These are phyloP conservation scores for Oreortyx pictus DNA, from an alignment of 2,797 vertebrate genomes.

Conservation along the genomic window DNA sequence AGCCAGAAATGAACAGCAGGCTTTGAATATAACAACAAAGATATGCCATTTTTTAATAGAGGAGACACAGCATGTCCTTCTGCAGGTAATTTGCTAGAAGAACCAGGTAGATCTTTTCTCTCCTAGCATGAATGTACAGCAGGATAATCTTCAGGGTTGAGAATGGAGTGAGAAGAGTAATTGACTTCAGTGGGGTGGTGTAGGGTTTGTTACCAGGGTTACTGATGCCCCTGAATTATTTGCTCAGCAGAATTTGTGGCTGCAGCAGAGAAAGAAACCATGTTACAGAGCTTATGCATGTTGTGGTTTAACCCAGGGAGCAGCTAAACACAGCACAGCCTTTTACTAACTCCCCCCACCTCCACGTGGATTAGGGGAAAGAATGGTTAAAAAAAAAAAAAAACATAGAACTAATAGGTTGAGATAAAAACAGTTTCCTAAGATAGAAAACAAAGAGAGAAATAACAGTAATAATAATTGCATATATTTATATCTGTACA, in stretches of 20 bases:
- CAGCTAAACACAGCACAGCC: too few species aligned
- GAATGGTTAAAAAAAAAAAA: too few species aligned
- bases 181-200: neutral
- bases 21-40: conserved; percentile 72
- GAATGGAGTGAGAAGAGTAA: neutral
- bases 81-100: conserved; percentile 77
- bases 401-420: too few species aligned
- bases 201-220: neutral
- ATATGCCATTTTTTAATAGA: conserved; percentile 83
- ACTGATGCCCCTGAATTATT: neutral
- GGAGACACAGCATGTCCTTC: conserved; percentile 77
- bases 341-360: too few species aligned
- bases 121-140: neutral
- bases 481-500: too few species aligned
- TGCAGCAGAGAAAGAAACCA: neutral
- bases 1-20: conserved; percentile 80
- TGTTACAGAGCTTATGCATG: neutral
- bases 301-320: too few species aligned
- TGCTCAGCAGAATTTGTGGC: neutral
- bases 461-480: too few species aligned
- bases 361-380: too few species aligned
- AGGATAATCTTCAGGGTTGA: neutral
- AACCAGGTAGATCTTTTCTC: neutral
- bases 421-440: too few species aligned
- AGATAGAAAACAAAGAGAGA: too few species aligned